These are phyloP conservation scores for Apis laboriosa DNA, from an alignment of 1,140 invertebrate species.

Conservation along the genomic window DNA sequence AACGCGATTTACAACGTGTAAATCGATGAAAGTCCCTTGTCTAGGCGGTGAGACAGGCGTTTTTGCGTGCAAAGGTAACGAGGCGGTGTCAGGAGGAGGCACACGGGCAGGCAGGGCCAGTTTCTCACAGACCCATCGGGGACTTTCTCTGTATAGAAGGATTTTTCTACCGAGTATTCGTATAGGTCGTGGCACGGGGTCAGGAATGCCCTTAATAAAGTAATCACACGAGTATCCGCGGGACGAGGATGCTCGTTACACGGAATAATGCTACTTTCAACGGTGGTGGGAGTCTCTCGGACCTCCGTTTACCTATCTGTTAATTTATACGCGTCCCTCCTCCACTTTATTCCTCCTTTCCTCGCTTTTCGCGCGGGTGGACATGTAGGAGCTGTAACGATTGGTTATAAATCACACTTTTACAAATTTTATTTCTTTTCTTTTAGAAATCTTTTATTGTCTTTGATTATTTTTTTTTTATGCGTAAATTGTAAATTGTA, in stretches of 20 bases:
- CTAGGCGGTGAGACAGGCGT: neutral
- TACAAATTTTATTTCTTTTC: no score
- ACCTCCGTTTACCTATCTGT: slow-evolving; percentile 8
- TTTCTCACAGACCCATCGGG: slow-evolving; percentile 72
- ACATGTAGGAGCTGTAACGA: no score
- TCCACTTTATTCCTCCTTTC: neutral
- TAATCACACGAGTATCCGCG: slow-evolving; percentile 64
- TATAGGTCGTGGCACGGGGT: slow-evolving; percentile 72
- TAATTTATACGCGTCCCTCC: slow-evolving; percentile 45
- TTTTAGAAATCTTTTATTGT: no score
- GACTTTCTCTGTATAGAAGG: slow-evolving; percentile 73
- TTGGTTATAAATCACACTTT: no score
- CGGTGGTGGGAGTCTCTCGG: slow-evolving; percentile 18
- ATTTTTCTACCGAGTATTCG: slow-evolving; percentile 69
- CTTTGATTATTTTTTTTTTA: no score
- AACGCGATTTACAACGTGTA: neutral
- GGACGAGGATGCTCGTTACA: slow-evolving; percentile 58
- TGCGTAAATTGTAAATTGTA: no score
- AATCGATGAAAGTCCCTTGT: slow-evolving; percentile 6
- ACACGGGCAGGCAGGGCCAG: slow-evolving; percentile 64
- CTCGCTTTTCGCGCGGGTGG: no score
- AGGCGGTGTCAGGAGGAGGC: slow-evolving; percentile 49
- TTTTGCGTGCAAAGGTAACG: slow-evolving; percentile 63
- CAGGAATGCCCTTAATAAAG: slow-evolving; percentile 78
- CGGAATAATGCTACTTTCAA: slow-evolving; percentile 59